A percentile compares a stretch with the other conserved stretches of the same genome.
Conservation (phyloP, 1,140 invertebrate species). For the Hesperophylax magnus region DNA sequence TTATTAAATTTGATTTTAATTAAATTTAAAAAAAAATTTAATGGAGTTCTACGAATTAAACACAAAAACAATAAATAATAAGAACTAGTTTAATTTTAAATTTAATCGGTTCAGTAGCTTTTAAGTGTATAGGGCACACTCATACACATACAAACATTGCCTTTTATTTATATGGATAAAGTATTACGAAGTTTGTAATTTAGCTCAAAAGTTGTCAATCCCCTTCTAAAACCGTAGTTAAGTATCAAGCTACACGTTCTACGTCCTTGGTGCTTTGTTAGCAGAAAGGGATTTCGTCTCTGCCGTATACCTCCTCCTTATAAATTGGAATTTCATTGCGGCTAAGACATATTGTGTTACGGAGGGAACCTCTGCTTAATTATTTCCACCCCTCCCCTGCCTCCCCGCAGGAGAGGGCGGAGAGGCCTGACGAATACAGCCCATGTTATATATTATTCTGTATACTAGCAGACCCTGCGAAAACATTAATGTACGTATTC, state of each 20-base stretch:
- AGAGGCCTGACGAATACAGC: conserved; percentile 1
- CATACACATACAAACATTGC: too few species aligned
- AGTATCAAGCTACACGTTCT: neutral
- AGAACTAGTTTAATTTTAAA: too few species aligned
- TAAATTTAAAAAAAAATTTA: too few species aligned
- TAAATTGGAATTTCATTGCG: conserved; percentile 56
- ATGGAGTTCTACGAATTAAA: too few species aligned
- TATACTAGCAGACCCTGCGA: too few species aligned
- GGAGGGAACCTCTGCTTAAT: conserved; percentile 16
- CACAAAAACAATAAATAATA: too few species aligned
- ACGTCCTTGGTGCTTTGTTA: conserved; percentile 10
- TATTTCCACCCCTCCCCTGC: conserved; percentile 14
- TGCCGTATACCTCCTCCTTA: conserved; percentile 27
- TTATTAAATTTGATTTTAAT: too few species aligned
- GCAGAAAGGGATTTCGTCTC: conserved; percentile 32
- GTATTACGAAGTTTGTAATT: too few species aligned
- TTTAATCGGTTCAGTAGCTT: too few species aligned
- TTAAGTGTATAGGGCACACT: too few species aligned
- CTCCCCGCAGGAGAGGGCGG: neutral
- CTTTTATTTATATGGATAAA: too few species aligned
- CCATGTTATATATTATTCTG: neutral
- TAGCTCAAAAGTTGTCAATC: neutral
- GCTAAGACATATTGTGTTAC: conserved; percentile 51
- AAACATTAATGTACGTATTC: too few species aligned
- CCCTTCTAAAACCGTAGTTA: conserved; percentile 17